Evolutionary conservation across 2,797 vertebrate genomes (phyloP), one percentile per base, ranked within the genome.

Genomic region (Yasuhikotakia modesta): DNA sequence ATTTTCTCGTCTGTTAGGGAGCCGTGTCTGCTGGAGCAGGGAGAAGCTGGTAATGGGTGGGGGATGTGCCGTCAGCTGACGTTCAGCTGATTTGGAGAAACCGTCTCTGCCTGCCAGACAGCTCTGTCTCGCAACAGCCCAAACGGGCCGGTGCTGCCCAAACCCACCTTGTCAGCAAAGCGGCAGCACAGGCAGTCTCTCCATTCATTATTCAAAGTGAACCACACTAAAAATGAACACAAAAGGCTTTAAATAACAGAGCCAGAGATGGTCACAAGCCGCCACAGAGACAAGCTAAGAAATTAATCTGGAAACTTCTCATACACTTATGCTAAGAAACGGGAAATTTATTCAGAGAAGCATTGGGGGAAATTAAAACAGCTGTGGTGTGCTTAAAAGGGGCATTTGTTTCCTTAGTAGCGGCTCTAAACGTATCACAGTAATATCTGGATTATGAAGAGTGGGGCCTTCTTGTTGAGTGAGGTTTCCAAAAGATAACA

Each of bases 71-170:
- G 76, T 81, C 80, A 85, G 71, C 82, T 85, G 71, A 87, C 72
- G 24, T 76, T 85, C 80, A 80, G 79, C 80, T 82, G 83, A 85
- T 83, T 73, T 65, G 45, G 68, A 55, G 63, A 69, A 45, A 69
- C 64, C 46, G 66, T 35, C 13, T n/a, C 68, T 73, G 45, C 53
- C 65, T 79, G 65, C 82, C 71, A 81, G 73, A 68, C 64, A 30
- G 35, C 70, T n/a, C n/a, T 69, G 66, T 78, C 77, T 55, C 50
- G 43, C 39, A 58, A 71, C 67, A 66, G 74, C 58, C 66, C 66
- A 80, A 80, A 76, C 80, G 67, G 30, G 67, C 52, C 48, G 57
- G 30, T 5, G 32, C 45, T 19, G 58, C 72, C 39, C 65, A 70
- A 80, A 82, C 11, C 43, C 16, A 76, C n/a, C 48, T 7, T 69